phyloP scores from a whole-genome alignment of 2,888 invertebrate genomes.

The Nymphalis urticae region DNA sequence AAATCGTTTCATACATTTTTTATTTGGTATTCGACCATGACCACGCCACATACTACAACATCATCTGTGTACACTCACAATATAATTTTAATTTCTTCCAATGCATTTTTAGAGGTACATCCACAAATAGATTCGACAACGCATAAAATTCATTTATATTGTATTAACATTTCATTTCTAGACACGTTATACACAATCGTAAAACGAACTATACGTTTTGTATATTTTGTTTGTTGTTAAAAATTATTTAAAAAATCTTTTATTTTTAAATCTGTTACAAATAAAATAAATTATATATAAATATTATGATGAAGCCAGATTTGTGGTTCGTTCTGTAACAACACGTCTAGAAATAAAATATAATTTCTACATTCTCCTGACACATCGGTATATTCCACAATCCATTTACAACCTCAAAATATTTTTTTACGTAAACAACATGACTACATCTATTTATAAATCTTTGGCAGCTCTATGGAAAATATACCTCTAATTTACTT shows the following conservation, averaged over 20 bases:
- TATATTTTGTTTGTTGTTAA: too few relatives aligned
- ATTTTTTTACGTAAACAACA: constrained; percentile 73
- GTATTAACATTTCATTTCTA: too few relatives aligned
- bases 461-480: constrained; percentile 83
- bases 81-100: constrained; percentile 12
- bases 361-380: constrained; percentile 57
- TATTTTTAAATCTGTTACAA: too few relatives aligned
- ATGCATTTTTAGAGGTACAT: constrained; percentile 16
- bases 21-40: constrained; percentile 66
- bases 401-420: constrained; percentile 77
- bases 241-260: too few relatives aligned
- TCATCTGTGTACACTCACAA: constrained; percentile 19
- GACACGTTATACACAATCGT: too few relatives aligned
- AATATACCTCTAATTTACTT: constrained; percentile 78
- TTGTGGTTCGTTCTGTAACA: too few relatives aligned
- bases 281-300: too few relatives aligned
- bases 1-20: constrained; percentile 58
- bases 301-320: too few relatives aligned
- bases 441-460: constrained; percentile 76
- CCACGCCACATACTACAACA: constrained; percentile 43
- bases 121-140: constrained; percentile 22
- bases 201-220: too few relatives aligned
- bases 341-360: too few relatives aligned
- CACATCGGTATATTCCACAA: constrained; percentile 76
- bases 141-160: constrained; percentile 42